Evolutionary conservation across 2,888 invertebrate genomes (phyloP).

Genomic region (Brassicogethes aeneus): DNA sequence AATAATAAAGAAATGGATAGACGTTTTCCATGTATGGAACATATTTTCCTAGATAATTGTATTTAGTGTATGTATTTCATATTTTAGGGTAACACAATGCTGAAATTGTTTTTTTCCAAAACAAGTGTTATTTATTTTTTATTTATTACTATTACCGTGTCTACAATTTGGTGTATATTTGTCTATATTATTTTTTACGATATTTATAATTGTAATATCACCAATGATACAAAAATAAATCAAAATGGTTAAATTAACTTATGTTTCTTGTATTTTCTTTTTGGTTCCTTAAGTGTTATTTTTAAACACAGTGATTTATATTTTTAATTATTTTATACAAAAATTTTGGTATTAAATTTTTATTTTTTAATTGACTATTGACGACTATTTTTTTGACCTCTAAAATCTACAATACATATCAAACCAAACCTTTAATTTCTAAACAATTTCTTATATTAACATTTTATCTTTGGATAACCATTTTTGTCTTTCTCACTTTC

Average conservation of each 20-base stretch:
- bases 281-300: slow-evolving; percentile 1
- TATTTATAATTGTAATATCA: slow-evolving; percentile 1
- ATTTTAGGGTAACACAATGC: slow-evolving; percentile 14
- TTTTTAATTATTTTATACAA: too few species aligned
- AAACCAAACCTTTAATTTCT: too few species aligned
- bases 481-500: too few species aligned
- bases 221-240: background rate
- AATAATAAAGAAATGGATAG: background rate
- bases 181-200: background rate
- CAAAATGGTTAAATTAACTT: background rate
- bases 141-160: slow-evolving; percentile 7
- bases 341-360: too few species aligned
- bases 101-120: slow-evolving; percentile 11
- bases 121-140: slow-evolving; percentile 9
- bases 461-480: too few species aligned
- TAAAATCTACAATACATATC: too few species aligned
- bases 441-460: too few species aligned
- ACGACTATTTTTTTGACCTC: too few species aligned
- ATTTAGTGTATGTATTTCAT: slow-evolving; percentile 6
- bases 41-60: slow-evolving; percentile 3
- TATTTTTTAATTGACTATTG: too few species aligned
- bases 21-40: slow-evolving; percentile 1
- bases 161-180: background rate
- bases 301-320: slow-evolving; percentile 1
- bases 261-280: background rate